Percentiles rank a stretch among this genome's conserved stretches.
Conservation (phyloP, 2,797 vertebrate species). For the Betta splendens region DNA sequence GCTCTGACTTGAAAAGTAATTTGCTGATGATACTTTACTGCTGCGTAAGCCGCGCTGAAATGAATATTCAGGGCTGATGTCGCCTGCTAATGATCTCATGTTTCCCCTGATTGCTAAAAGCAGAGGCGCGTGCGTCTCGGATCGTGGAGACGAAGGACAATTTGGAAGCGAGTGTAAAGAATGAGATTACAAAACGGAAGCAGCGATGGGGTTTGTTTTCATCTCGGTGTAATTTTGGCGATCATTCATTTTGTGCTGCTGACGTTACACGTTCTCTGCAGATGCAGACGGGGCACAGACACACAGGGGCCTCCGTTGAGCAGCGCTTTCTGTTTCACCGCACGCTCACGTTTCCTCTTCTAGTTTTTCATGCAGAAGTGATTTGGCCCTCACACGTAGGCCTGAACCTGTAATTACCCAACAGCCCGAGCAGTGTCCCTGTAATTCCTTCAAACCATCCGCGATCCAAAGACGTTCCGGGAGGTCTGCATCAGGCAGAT, state of each 20-base stretch:
- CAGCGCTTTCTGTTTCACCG: constrained; percentile 57
- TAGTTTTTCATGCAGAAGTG: constrained; percentile 62
- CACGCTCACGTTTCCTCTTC: constrained; percentile 45
- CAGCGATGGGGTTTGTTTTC: background rate
- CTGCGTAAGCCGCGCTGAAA: constrained; percentile 50
- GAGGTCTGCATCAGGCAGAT: constrained; percentile 57
- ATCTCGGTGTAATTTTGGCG: background rate
- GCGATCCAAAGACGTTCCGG: constrained; percentile 51
- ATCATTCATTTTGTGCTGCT: constrained; percentile 6
- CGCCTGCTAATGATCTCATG: constrained; percentile 39
- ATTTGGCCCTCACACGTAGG: constrained; percentile 56
- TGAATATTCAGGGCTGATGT: constrained; percentile 34
- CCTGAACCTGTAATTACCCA: constrained; percentile 69
- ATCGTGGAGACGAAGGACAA: background rate
- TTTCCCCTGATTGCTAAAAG: constrained; percentile 41
- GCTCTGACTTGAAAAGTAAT: constrained; percentile 51
- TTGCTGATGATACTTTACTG: constrained; percentile 47
- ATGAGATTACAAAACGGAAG: background rate
- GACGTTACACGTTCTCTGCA: constrained; percentile 18
- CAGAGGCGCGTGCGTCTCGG: constrained; percentile 4
- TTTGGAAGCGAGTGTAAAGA: background rate
- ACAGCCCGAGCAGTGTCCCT: constrained; percentile 61
- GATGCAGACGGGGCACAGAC: constrained; percentile 42
- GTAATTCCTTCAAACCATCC: constrained; percentile 60
- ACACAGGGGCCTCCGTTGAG: constrained; percentile 45